A percentile compares a stretch with the other conserved stretches of the same genome.
Conservation (phyloP, 1,140 invertebrate genomes). For the Drosophila suzukii region DNA sequence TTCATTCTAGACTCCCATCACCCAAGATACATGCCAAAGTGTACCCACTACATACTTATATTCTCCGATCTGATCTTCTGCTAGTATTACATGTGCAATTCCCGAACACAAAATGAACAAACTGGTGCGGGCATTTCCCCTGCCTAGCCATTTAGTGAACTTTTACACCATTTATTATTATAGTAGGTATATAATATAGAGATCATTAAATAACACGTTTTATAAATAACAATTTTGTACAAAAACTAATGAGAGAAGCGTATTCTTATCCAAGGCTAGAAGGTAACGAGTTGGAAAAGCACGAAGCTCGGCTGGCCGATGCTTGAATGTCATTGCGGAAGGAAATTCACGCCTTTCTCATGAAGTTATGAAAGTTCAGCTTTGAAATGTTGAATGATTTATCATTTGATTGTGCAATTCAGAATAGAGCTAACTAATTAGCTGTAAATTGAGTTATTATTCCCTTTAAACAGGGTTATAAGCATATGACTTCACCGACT, state of each 20-base stretch:
- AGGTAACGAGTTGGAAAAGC: slow-evolving; percentile 44
- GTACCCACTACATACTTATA: slow-evolving; percentile 47
- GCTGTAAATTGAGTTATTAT: not conserved
- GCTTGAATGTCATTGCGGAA: slow-evolving; percentile 16
- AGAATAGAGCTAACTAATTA: not conserved
- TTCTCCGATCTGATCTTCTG: slow-evolving; percentile 44
- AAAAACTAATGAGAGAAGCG: slow-evolving; percentile 70
- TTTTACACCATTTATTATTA: slow-evolving; percentile 68
- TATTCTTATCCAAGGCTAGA: slow-evolving; percentile 53
- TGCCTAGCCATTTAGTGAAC: slow-evolving; percentile 63
- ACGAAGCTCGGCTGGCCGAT: slow-evolving; percentile 35
- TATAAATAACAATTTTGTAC: slow-evolving; percentile 76
- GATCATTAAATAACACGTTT: slow-evolving; percentile 75
- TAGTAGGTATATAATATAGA: slow-evolving; percentile 64
- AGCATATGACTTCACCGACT: not conserved
- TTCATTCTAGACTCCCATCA: slow-evolving; percentile 22
- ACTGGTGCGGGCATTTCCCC: slow-evolving; percentile 19
- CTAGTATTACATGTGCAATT: slow-evolving; percentile 76
- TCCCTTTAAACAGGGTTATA: not conserved
- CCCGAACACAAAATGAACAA: slow-evolving; percentile 52
- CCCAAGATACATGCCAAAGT: slow-evolving; percentile 76
- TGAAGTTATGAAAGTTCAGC: not conserved
- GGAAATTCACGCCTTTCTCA: not conserved
- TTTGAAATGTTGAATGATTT: not conserved
- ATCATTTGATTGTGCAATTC: not conserved